Conservation (phyloP, 2,113 vertebrate species). For the Plecotus auritus region DNA sequence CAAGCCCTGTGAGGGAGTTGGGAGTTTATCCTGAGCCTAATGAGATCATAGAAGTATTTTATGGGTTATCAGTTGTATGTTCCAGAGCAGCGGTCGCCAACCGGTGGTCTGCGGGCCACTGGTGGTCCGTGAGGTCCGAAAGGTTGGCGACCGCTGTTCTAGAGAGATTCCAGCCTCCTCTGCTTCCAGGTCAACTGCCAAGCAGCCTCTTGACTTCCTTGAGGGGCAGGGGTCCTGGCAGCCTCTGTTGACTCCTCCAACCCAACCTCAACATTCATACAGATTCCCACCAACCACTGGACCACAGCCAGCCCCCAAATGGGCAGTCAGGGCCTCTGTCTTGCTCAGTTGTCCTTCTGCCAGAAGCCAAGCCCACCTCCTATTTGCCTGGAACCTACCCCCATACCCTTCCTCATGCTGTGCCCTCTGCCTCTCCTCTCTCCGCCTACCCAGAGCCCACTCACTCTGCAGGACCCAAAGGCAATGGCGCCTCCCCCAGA, state of each 20-base stretch:
- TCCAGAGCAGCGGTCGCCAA: not conserved
- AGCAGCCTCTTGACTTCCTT: not conserved
- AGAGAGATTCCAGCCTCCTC: not conserved
- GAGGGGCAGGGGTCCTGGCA: not conserved
- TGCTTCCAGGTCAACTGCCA: not conserved
- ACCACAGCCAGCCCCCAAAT: not conserved
- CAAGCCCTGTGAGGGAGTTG: not conserved
- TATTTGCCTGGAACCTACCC: not conserved
- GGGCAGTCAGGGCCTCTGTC: not conserved
- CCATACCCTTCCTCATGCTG: not conserved
- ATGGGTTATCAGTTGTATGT: not conserved
- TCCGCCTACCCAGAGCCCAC: not conserved
- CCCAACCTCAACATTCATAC: not conserved
- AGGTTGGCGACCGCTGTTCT: not conserved
- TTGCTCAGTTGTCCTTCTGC: not conserved
- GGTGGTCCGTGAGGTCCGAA: too few relatives aligned
- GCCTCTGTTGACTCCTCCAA: not conserved
- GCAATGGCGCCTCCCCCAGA: not conserved
- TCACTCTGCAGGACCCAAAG: not conserved
- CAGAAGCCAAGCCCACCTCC: not conserved
- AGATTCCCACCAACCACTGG: too few relatives aligned
- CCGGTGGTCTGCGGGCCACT: too few relatives aligned
- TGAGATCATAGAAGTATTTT: not conserved
- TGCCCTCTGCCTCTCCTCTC: not conserved
- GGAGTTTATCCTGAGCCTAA: not conserved